Conservation (phyloP, 2,888 invertebrate genomes). For the Miltochrista miniata region DNA sequence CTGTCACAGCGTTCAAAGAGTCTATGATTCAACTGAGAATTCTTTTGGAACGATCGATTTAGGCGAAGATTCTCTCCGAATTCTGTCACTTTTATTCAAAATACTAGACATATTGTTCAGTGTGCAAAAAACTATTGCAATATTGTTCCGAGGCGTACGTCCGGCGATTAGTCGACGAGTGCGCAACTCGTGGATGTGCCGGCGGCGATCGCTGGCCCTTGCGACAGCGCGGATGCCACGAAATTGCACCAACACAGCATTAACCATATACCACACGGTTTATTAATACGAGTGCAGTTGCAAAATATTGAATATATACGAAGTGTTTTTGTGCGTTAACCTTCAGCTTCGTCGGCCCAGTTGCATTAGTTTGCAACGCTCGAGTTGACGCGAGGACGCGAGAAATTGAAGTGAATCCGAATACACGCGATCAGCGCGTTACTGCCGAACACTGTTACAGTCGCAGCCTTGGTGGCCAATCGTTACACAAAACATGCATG, state of each 20-base stretch:
- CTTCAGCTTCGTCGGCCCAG: conserved; percentile 72
- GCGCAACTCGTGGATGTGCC: conserved; percentile 78
- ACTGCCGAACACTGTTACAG: conserved; percentile 11
- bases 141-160: conserved; percentile 71
- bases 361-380: conserved; percentile 78
- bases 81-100: conserved; percentile 34
- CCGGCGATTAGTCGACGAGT: conserved; percentile 74
- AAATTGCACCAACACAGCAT: conserved; percentile 69
- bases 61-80: too few species aligned
- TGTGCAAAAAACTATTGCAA: conserved; percentile 57
- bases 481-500: not conserved
- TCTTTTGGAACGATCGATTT: too few species aligned
- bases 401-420: conserved; percentile 50
- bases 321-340: conserved; percentile 74
- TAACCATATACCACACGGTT: conserved; percentile 63
- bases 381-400: conserved; percentile 73
- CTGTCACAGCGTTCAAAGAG: too few species aligned
- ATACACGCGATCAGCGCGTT: conserved; percentile 9
- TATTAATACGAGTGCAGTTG: conserved; percentile 79
- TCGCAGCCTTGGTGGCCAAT: conserved; percentile 26
- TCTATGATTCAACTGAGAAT: too few species aligned
- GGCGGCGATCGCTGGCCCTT: conserved; percentile 60
- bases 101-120: conserved; percentile 44
- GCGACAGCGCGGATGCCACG: conserved; percentile 79
- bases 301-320: conserved; percentile 73